Percentiles rank a stretch among this genome's conserved stretches.
Evolutionary conservation across 1,140 invertebrate genomes (phyloP).

Genomic region (Sipha flava): DNA sequence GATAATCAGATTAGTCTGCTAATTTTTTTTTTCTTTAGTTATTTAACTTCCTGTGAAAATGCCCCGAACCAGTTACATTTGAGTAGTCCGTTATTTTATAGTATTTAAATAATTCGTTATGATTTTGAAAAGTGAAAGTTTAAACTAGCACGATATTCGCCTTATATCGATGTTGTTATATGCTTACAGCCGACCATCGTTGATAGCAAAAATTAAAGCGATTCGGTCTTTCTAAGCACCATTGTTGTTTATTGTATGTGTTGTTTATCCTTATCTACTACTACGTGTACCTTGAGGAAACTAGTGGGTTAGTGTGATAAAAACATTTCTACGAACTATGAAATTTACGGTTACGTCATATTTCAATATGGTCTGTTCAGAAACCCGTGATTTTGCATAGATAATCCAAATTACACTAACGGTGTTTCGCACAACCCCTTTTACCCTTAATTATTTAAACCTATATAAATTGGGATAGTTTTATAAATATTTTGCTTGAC

Average conservation of each 20-base stretch:
- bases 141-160: not conserved
- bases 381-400: slow-evolving; percentile 8
- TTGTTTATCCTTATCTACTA: no score
- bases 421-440: not conserved
- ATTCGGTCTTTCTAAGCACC: no score
- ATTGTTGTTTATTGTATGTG: no score
- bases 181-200: not conserved
- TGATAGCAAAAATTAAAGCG: not conserved
- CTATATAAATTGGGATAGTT: not conserved
- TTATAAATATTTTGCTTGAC: not conserved
- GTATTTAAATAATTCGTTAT: not conserved
- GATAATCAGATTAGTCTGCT: no score
- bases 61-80: not conserved
- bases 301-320: not conserved
- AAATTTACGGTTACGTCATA: not conserved
- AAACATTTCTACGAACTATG: not conserved
- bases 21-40: no score
- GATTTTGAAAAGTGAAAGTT: slow-evolving; percentile 1
- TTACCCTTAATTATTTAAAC: slow-evolving; percentile 10
- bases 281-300: no score
- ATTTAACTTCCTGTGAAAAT: not conserved
- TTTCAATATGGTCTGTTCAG: not conserved
- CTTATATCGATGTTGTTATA: not conserved
- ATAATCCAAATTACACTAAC: slow-evolving; percentile 1
- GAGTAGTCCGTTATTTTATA: not conserved